These are phyloP conservation scores for Luscinia luscinia DNA, from an alignment of 2,797 vertebrate genomes.

Conservation along the genomic window DNA sequence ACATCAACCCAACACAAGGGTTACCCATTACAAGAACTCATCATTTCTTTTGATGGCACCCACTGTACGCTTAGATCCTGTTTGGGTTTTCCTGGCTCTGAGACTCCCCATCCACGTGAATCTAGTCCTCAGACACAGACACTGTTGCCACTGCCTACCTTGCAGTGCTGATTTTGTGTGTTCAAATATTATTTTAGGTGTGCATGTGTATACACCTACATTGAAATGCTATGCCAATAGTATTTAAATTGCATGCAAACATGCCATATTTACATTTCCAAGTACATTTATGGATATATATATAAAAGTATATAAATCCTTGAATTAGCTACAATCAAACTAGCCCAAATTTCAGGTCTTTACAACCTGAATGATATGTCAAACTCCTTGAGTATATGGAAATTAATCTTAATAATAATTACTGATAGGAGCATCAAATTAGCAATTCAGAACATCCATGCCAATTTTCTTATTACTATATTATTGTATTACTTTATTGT, in stretches of 20 bases:
- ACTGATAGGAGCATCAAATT: neutral
- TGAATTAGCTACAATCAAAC: neutral
- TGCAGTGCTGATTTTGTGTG: neutral
- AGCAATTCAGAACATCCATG: neutral
- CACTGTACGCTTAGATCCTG: neutral
- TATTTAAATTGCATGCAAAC: neutral
- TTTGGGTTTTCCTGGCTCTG: neutral
- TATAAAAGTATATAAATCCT: neutral
- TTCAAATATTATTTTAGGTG: neutral
- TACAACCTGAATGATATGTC: neutral
- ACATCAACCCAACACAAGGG: too few relatives aligned
- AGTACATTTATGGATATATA: neutral
- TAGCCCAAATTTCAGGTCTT: neutral
- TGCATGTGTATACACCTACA: neutral
- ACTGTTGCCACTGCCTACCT: neutral
- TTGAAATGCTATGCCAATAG: neutral
- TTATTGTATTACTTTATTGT: neutral
- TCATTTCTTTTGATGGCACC: neutral
- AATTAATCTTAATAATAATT: constrained; percentile 3
- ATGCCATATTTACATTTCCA: neutral
- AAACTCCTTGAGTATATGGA: neutral
- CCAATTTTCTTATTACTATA: neutral
- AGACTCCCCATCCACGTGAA: neutral
- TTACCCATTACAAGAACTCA: neutral
- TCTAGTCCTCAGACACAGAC: neutral